A percentile compares a stretch with the other conserved stretches of the same genome.
These are phyloP conservation scores for Iguana delicatissima DNA, from an alignment of 2,797 vertebrate genomes.

Conservation along the genomic window DNA sequence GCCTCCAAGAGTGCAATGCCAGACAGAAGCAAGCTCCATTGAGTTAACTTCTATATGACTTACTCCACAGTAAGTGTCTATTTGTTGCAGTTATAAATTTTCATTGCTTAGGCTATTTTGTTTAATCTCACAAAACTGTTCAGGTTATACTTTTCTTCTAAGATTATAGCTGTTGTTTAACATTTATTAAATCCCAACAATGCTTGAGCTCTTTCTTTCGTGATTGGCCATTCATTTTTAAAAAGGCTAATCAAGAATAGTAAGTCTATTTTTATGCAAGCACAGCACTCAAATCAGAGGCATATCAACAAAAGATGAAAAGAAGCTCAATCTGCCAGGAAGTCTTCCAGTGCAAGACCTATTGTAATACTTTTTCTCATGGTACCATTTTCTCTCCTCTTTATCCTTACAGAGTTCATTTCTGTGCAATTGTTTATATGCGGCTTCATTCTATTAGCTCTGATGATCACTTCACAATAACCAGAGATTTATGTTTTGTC, in stretches of 20 bases:
- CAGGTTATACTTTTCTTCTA: not conserved
- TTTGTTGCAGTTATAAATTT: not conserved
- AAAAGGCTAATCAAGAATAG: not conserved
- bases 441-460: not conserved
- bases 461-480: too few relatives aligned
- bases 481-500: too few relatives aligned
- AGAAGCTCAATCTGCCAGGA: not conserved
- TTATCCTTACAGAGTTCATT: too few relatives aligned
- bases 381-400: too few relatives aligned
- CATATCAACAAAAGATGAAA: not conserved
- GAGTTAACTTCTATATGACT: not conserved
- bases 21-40: not conserved
- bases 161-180: constrained; percentile 14
- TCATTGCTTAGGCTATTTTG: not conserved
- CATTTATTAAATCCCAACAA: not conserved
- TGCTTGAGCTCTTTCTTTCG: not conserved
- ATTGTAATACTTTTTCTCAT: not conserved
- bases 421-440: not conserved
- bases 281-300: not conserved
- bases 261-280: not conserved
- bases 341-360: not conserved
- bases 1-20: not conserved
- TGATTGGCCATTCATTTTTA: too few relatives aligned
- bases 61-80: not conserved
- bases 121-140: not conserved